Percentiles rank a stretch among this genome's conserved stretches.
Conservation (phyloP, 2,113 vertebrate species). For the Cettia cetti region DNA sequence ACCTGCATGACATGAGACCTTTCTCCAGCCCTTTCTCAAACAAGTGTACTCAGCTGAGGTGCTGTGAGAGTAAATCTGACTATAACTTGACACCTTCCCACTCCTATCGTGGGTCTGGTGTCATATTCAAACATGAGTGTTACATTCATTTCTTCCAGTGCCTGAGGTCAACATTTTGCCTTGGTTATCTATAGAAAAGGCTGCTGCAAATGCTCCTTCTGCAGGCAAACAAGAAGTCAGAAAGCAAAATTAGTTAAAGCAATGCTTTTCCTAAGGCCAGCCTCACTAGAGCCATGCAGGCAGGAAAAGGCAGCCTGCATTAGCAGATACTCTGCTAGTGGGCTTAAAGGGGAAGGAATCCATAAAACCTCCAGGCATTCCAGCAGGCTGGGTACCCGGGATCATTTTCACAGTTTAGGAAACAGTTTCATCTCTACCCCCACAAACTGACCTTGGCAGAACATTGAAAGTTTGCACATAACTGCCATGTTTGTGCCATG, state of each 20-base stretch:
- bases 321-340: background rate
- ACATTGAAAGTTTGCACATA: slow-evolving; percentile 8
- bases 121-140: background rate
- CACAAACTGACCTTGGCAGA: slow-evolving; percentile 40
- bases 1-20: background rate
- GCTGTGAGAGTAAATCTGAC: background rate
- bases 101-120: background rate
- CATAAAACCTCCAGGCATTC: slow-evolving; percentile 25
- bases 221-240: background rate
- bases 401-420: slow-evolving; percentile 47
- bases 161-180: background rate
- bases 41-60: background rate
- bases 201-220: background rate
- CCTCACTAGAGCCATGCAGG: background rate
- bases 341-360: slow-evolving; percentile 13
- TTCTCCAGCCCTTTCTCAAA: background rate
- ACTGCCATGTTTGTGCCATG: slow-evolving; percentile 26
- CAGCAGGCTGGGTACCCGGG: background rate
- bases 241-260: background rate
- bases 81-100: background rate
- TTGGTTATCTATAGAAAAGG: background rate
- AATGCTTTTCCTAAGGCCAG: background rate
- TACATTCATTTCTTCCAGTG: background rate
- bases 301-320: background rate
- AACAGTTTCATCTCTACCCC: slow-evolving; percentile 29